Evolutionary conservation across 2,888 invertebrate genomes (phyloP), one percentile per base, ranked within the genome.

Genomic region (Drosophila formosana): DNA sequence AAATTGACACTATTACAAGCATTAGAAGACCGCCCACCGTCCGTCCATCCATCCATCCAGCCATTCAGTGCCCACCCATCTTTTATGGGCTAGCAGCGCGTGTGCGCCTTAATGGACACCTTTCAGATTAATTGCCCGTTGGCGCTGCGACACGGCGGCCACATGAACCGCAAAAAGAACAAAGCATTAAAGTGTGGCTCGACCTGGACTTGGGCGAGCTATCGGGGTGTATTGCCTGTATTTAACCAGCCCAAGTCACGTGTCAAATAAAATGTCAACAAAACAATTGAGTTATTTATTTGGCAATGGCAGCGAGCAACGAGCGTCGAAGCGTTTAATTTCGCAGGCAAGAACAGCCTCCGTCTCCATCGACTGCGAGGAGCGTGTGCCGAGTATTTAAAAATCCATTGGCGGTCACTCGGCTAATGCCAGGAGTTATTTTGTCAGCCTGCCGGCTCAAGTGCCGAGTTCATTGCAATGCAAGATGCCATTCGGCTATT

Each of bases 231-330:
- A n/a, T n/a, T 37, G 34, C 75, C 70, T 69, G 72, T 83, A 88
- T 84, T 88, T 84, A 88, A 84, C 83, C 83, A 86, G 88, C 82
- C 87, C 84, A 80, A 90, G 91, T 91, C 91, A 91, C 91, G 91
- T 91, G 91, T 91, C 91, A 90, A 90, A 91, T 91, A 90, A 91
- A 91, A 91, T 91, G 91, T 91, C 91, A 91, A 90, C 91, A 91
- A 91, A 91, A 90, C 90, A 90, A 91, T 91, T 91, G 91, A 91
- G 91, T 91, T 91, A 91, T 91, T 91, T 91, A 91, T 91, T 85
- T 85, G 77, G 62, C 67, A 75, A 68, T 66, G 64, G 65, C 75
- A 65, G 45, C 18, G 37, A 37, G 63, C 30, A 26, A 26, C 23
- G 26, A 53, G 88, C 77, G 64, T 45, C 58, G 66, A 85, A 67